Evolutionary conservation across 1,140 invertebrate genomes (phyloP).

Genomic region (Leucophenga varia): DNA sequence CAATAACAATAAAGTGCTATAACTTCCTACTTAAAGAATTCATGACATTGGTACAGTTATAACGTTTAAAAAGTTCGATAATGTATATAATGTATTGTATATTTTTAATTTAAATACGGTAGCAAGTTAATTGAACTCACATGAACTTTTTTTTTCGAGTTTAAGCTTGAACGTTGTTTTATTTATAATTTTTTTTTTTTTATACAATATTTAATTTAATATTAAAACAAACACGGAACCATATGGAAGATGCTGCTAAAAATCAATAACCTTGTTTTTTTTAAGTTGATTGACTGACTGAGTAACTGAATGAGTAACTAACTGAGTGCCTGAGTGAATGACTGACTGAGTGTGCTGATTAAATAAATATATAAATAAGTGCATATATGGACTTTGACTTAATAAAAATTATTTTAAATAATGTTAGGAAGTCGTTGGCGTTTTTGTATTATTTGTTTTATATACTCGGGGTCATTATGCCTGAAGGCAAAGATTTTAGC

Average conservation of each 20-base stretch:
- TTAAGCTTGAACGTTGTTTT: neutral
- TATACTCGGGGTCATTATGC: too few relatives aligned
- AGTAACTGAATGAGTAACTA: neutral
- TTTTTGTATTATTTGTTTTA: too few relatives aligned
- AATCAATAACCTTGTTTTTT: constrained; percentile 32
- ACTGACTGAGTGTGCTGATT: constrained; percentile 21
- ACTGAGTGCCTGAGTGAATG: constrained; percentile 14
- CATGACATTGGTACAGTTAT: constrained; percentile 49
- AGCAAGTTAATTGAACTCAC: constrained; percentile 47
- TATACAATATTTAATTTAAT: constrained; percentile 18
- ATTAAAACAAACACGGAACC: too few relatives aligned
- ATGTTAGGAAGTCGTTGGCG: too few relatives aligned
- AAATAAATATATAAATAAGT: too few relatives aligned
- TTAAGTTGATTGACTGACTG: constrained; percentile 19
- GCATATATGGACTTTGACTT: too few relatives aligned
- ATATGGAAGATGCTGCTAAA: neutral
- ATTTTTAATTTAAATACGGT: too few relatives aligned
- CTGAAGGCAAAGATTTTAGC: too few relatives aligned
- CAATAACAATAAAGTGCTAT: constrained; percentile 28
- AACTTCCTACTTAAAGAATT: constrained; percentile 32
- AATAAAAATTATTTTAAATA: too few relatives aligned
- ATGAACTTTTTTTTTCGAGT: constrained; percentile 23
- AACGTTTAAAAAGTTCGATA: neutral
- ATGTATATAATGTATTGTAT: constrained; percentile 23
- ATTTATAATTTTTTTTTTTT: constrained; percentile 2